phyloP scores from a whole-genome alignment of 2,888 invertebrate genomes.

The Tryphoninae sp. region DNA sequence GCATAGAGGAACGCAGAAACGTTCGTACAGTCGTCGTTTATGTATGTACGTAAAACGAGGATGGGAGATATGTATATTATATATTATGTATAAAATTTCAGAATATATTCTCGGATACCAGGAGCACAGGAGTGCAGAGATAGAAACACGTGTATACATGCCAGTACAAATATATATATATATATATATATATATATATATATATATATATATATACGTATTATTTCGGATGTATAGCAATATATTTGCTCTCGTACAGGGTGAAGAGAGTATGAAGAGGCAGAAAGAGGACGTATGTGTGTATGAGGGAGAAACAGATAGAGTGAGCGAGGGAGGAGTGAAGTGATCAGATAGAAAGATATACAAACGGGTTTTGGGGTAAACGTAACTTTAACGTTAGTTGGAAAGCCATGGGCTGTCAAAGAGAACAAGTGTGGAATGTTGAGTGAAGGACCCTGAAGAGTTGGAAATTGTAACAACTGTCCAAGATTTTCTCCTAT shows the following conservation, averaged over 20 bases:
- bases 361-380: background rate
- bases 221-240: conserved; percentile 42
- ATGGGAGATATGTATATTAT: background rate
- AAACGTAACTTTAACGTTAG: background rate
- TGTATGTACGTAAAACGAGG: background rate
- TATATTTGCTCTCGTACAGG: conserved; percentile 25
- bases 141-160: conserved; percentile 35
- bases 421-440: conserved; percentile 1
- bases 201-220: conserved; percentile 14
- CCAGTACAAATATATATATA: background rate
- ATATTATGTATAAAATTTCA: conserved; percentile 55
- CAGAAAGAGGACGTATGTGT: conserved; percentile 5
- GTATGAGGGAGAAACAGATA: background rate
- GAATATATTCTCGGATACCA: conserved; percentile 49
- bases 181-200: conserved; percentile 17
- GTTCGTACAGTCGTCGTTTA: background rate
- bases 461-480: conserved; percentile 68
- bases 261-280: conserved; percentile 5
- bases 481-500: conserved; percentile 68
- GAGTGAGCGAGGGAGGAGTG: conserved; percentile 5
- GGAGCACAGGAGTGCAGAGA: conserved; percentile 39
- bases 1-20: background rate
- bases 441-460: conserved; percentile 22
- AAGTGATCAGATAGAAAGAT: background rate
- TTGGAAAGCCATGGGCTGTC: conserved; percentile 20